Evolutionary conservation across 2,797 vertebrate species (phyloP).

Genomic region (Lates japonicus): DNA sequence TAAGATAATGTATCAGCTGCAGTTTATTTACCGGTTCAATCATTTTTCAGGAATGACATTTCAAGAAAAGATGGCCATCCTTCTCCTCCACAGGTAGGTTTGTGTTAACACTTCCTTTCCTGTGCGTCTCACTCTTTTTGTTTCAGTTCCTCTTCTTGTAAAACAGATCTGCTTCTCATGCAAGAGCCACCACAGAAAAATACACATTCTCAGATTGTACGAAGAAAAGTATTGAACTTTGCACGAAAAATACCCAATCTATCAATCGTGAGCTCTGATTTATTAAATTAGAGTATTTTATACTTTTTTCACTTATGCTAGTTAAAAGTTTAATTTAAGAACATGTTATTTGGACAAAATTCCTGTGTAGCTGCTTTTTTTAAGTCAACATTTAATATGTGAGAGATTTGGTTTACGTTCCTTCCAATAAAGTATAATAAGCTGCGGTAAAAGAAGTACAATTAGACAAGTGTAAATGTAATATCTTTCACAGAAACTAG

Average conservation of each 20-base stretch:
- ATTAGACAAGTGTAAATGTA: too few species aligned
- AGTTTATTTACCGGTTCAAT: neutral
- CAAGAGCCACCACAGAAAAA: neutral
- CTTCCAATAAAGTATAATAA: neutral
- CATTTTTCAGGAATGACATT: conserved; percentile 66
- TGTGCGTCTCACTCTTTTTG: neutral
- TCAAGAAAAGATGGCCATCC: conserved; percentile 49
- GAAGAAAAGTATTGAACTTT: neutral
- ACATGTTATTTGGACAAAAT: too few species aligned
- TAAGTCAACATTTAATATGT: neutral
- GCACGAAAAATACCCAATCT: neutral
- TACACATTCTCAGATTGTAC: neutral
- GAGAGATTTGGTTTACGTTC: neutral
- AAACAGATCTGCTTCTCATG: neutral
- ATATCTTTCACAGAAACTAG: too few species aligned
- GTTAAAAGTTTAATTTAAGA: too few species aligned
- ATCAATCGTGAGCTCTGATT: neutral
- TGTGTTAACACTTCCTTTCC: neutral
- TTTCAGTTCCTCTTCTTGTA: neutral
- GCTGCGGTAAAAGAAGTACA: too few species aligned
- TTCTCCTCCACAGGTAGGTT: conserved; percentile 65
- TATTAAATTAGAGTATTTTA: neutral
- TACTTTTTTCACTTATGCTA: neutral
- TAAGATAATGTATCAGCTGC: conserved; percentile 2
- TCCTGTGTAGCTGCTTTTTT: too few species aligned